These are phyloP conservation scores for Neopelma chrysocephalum DNA, from an alignment of 2,797 vertebrate species.

Conservation along the genomic window DNA sequence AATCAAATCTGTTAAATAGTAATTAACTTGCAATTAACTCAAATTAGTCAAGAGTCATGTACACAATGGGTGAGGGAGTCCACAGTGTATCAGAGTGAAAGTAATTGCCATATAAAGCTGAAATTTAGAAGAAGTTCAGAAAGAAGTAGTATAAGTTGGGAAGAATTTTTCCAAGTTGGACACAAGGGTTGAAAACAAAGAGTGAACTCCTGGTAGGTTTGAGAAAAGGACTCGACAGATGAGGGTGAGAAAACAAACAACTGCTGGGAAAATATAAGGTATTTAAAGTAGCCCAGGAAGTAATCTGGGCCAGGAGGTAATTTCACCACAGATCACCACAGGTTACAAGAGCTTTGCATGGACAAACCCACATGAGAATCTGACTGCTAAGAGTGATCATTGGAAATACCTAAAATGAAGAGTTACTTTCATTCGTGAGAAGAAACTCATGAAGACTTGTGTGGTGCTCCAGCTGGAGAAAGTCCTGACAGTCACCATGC, in stretches of 20 bases:
- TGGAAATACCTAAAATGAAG: neutral
- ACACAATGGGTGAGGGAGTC: neutral
- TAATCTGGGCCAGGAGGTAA: too few species aligned
- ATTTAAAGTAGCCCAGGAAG: neutral
- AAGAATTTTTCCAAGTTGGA: neutral
- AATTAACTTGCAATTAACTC: conserved; percentile 56
- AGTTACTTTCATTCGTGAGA: neutral
- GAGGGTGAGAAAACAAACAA: neutral
- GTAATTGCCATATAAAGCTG: neutral
- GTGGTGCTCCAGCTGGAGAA: neutral
- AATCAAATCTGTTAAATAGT: conserved; percentile 8
- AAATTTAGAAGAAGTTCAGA: neutral
- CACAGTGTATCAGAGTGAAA: neutral
- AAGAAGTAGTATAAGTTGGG: neutral
- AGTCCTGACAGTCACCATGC: neutral
- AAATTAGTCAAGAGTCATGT: conserved; percentile 20
- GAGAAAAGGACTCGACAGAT: neutral
- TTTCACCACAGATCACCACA: neutral
- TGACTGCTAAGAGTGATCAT: neutral
- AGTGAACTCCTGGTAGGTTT: neutral
- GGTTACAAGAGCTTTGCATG: neutral
- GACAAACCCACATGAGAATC: neutral
- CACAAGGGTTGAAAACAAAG: neutral
- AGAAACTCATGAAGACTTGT: neutral
- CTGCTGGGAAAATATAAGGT: neutral